phyloP scores from a whole-genome alignment of 2,113 vertebrate genomes.

The Atherinomorus stipes region DNA sequence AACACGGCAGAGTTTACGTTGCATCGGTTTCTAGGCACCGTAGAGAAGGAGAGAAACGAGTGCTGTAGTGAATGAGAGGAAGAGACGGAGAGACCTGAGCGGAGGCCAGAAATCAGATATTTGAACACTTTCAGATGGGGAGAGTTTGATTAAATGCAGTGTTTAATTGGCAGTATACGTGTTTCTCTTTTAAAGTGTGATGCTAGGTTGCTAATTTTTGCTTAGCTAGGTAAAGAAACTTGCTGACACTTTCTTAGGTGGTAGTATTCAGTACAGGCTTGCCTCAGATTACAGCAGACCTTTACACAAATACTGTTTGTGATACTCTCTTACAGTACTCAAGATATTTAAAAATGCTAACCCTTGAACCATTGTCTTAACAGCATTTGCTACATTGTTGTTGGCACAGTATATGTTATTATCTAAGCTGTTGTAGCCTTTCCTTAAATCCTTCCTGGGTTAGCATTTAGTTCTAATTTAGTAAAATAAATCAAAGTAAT shows the following conservation, averaged over 20 bases:
- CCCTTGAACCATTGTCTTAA: conserved; percentile 41
- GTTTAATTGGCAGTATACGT: conserved; percentile 67
- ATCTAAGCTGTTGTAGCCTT: conserved; percentile 32
- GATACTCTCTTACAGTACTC: conserved; percentile 54
- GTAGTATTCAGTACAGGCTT: conserved; percentile 8
- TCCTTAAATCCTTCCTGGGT: conserved; percentile 10
- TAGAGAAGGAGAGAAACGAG: conserved; percentile 74
- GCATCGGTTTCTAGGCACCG: conserved; percentile 74
- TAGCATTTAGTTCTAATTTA: conserved; percentile 3
- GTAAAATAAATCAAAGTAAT: conserved; percentile 19
- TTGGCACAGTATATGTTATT: conserved; percentile 68
- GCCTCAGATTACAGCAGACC: conserved; percentile 35
- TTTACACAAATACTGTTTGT: conserved; percentile 72
- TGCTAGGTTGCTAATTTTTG: conserved; percentile 40
- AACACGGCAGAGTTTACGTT: conserved; percentile 81
- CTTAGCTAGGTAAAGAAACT: conserved; percentile 32
- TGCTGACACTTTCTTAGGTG: conserved; percentile 45
- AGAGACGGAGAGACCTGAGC: conserved; percentile 58
- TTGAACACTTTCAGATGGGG: conserved; percentile 54
- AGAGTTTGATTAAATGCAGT: conserved; percentile 61
- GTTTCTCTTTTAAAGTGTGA: conserved; percentile 32
- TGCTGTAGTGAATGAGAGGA: conserved; percentile 33
- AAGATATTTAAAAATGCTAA: conserved; percentile 36
- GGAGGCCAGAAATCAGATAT: conserved; percentile 31
- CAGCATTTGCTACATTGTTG: conserved; percentile 36